Conservation (phyloP, 2,113 vertebrate genomes). For the Malurus alboscapulatus region DNA sequence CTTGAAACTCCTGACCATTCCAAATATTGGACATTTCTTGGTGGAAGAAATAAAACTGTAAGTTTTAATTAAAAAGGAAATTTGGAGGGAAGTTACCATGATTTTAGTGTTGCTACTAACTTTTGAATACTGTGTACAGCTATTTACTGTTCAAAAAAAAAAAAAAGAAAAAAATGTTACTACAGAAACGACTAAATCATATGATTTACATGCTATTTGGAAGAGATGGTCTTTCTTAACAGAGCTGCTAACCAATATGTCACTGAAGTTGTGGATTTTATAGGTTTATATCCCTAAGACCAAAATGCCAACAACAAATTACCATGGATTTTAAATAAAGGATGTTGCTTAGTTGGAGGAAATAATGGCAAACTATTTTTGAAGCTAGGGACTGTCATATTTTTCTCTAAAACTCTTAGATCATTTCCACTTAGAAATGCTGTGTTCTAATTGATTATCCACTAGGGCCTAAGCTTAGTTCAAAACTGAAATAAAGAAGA, state of each 20-base stretch:
- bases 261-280: conserved; percentile 23
- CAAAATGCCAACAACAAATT: background rate
- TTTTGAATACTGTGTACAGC: conserved; percentile 43
- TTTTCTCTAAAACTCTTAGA: background rate
- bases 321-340: background rate
- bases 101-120: conserved; percentile 42
- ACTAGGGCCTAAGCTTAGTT: background rate
- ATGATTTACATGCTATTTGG: conserved; percentile 13
- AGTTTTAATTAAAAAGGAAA: background rate
- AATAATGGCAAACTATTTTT: background rate
- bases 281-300: conserved; percentile 33
- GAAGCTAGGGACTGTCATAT: background rate
- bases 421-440: background rate
- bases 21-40: background rate
- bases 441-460: background rate
- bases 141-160: conserved; percentile 64
- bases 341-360: background rate
- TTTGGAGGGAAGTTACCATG: background rate
- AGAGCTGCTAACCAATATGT: conserved; percentile 9
- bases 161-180: conserved; percentile 51
- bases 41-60: background rate
- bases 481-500: background rate
- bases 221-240: conserved; percentile 30
- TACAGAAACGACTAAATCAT: conserved; percentile 64
- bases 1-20: background rate